Base-by-base conservation (phyloP, 2,888 invertebrate genomes). In the Lasioglossum morio region DNA sequence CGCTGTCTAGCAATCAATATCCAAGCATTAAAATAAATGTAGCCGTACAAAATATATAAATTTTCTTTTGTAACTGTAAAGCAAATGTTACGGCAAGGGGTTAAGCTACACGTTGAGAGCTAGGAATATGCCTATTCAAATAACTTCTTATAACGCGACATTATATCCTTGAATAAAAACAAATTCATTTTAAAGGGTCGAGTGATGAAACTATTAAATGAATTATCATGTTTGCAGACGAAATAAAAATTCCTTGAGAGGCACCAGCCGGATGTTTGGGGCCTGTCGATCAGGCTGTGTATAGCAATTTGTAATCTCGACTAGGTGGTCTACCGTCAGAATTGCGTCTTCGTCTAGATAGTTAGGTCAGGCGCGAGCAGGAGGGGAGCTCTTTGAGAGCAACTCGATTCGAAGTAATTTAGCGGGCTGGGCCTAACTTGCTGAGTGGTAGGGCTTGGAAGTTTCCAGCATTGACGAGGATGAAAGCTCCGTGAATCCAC, bases 371-470 rank as follows among this genome's bases (percentile, higher is more conserved):
- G 78, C 70, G 80, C 63, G 60, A 83, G 86, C 46, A 70, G 78
- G 75, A 60, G 43, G 34, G 48, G 23, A 19, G 43, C 84, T 84
- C 90, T 91, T 90, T 88, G 90, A 91, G 88, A 86, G 87, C 72
- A 89, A 91, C 89, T 92, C 84, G 91, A 92, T 92, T 92, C 89
- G 87, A 92, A 92, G 92, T 92, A 92, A 92, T 92, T 92, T 92
- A 92, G 88, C 86, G 83, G 81, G 83, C 83, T 79, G 85, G 77
- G 77, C 82, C 78, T 83, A 90, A 91, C 83, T 91, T 86, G 86
- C 79, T 72, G 88, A 88, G 87, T 79, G 86, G 79, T 46, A 82
- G 85, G 63, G 81, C 85, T 87, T 77, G 82, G 77, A 91, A 91
- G 90, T 91, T 91, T 89, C 87, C 88, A 87, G 87, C 88, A 91